A percentile compares a stretch with the other conserved stretches of the same genome.
Conservation (phyloP, 2,888 invertebrate species). For the Trissonchulus latispiculum region DNA sequence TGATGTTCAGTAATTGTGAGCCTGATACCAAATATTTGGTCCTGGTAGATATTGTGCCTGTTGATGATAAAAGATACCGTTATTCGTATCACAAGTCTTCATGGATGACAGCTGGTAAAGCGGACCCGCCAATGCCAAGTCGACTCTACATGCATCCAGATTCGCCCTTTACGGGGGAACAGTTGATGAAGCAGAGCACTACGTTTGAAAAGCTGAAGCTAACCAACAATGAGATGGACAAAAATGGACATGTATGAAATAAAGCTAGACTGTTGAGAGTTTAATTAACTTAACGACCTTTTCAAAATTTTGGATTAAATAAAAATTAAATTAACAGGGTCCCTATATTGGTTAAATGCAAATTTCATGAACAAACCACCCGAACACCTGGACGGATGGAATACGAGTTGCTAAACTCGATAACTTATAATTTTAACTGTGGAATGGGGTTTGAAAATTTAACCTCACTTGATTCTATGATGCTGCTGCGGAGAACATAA, state of each 20-base stretch:
- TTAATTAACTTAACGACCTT: no score
- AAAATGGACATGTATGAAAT: conserved; percentile 82
- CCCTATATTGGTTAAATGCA: no score
- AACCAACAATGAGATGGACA: conserved; percentile 95
- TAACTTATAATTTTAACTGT: no score
- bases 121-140: conserved; percentile 64
- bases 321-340: no score
- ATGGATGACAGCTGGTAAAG: conserved; percentile 95
- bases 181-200: conserved; percentile 76
- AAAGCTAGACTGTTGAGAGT: no score
- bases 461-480: no score
- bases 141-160: conserved; percentile 90
- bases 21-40: conserved; percentile 68
- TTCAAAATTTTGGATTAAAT: no score
- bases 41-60: conserved; percentile 87
- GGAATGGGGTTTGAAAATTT: no score
- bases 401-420: no score
- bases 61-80: conserved; percentile 78
- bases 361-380: no score
- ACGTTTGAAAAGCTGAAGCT: conserved; percentile 97
- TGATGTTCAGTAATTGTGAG: conserved; percentile 70
- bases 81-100: conserved; percentile 97
- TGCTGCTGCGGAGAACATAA: no score
- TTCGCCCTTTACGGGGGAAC: conserved; percentile 87
- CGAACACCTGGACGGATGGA: no score